Evolutionary conservation across 1,140 invertebrate genomes (phyloP), one percentile per base, ranked within the genome.

Genomic region (Panulirus ornatus): DNA sequence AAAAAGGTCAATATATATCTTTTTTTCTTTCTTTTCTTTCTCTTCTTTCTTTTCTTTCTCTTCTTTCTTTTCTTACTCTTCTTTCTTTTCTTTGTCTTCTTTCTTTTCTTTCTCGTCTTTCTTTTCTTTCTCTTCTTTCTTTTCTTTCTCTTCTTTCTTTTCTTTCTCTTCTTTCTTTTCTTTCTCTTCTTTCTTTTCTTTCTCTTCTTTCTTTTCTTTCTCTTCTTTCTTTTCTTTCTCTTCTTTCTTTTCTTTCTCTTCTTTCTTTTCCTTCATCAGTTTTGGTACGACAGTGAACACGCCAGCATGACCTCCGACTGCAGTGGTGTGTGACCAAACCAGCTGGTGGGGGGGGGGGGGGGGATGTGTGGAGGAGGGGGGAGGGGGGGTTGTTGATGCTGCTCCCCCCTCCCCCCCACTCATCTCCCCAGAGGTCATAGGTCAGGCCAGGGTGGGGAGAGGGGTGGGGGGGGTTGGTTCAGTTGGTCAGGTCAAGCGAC

Each of bases 371-470:
- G n/a, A n/a, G n/a, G n/a, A n/a, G n/a, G n/a, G n/a, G n/a, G n/a
- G n/a, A n/a, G n/a, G n/a, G n/a, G n/a, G n/a, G n/a, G n/a, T n/a
- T n/a, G n/a, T n/a, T n/a, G n/a, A n/a, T n/a, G n/a, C n/a, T n/a
- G n/a, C n/a, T n/a, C n/a, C n/a, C n/a, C n/a, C n/a, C n/a, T n/a
- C n/a, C n/a, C n/a, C n/a, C n/a, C n/a, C n/a, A n/a, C n/a, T n/a
- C n/a, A n/a, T n/a, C n/a, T n/a, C n/a, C n/a, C 16, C 34, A 22
- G 73, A 40, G 36, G 22, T 75, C 73, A 40, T n/a, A 75, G 42
- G 73, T n/a, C 36, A 75, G 73, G 73, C 40, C 73, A 75, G 34
- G 73, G 70, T n/a, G n/a, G n/a, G n/a, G n/a, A n/a, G n/a, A n/a
- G n/a, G n/a, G n/a, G n/a, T n/a, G n/a, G n/a, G n/a, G n/a, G n/a